These are phyloP conservation scores for Cephalotes varians DNA, from an alignment of 2,888 invertebrate genomes.

Conservation along the genomic window DNA sequence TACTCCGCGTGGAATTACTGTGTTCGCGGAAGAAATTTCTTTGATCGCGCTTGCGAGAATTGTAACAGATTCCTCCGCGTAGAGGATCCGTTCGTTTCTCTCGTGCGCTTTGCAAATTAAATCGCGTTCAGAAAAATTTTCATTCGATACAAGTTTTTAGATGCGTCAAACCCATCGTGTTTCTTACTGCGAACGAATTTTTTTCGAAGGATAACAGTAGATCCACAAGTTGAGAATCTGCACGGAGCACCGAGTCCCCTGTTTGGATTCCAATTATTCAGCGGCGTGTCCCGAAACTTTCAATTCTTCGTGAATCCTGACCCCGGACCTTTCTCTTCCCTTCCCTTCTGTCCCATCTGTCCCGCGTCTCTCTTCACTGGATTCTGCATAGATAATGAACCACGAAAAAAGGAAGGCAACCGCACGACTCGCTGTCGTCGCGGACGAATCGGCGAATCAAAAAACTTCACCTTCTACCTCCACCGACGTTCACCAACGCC, in stretches of 20 bases:
- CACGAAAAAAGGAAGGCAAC: conserved; percentile 26
- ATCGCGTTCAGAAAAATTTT: conserved; percentile 7
- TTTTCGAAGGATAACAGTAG: not conserved
- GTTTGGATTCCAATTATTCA: conserved; percentile 69
- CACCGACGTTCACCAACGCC: conserved; percentile 71
- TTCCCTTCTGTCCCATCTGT: conserved; percentile 1
- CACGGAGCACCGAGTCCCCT: conserved; percentile 39
- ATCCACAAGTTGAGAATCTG: conserved; percentile 66
- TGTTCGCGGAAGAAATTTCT: conserved; percentile 72
- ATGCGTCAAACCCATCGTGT: not conserved
- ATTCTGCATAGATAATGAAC: conserved; percentile 76
- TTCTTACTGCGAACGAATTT: not conserved
- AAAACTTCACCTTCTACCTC: conserved; percentile 65
- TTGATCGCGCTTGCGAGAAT: conserved; percentile 59
- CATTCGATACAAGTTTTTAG: conserved; percentile 17
- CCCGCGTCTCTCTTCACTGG: conserved; percentile 37
- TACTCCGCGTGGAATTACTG: conserved; percentile 48
- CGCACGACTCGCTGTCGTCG: conserved; percentile 4
- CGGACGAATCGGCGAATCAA: conserved; percentile 47
- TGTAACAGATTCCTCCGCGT: conserved; percentile 3
- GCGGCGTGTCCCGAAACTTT: conserved; percentile 66
- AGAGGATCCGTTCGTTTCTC: not conserved
- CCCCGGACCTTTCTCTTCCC: conserved; percentile 44
- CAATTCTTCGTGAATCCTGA: conserved; percentile 67
- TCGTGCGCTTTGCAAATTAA: conserved; percentile 31